Evolutionary conservation across 2,888 invertebrate species (phyloP).

Genomic region (Folsomia manolachei): DNA sequence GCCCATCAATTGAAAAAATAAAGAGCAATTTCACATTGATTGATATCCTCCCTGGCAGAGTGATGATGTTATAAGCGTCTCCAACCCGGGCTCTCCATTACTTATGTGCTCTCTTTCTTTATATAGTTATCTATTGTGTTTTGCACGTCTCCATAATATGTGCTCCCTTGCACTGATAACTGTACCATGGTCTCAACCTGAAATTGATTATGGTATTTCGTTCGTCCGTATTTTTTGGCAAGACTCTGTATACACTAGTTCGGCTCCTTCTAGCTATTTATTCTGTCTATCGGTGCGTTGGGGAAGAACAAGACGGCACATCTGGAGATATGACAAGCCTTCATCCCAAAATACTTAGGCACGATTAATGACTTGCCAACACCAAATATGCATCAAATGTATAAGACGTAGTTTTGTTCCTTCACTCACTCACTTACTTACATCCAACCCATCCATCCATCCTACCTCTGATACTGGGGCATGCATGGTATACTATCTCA

Average conservation of each 20-base stretch:
- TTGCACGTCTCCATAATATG: not conserved
- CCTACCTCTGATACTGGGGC: no score
- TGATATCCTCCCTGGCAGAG: slow-evolving; percentile 38
- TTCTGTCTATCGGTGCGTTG: no score
- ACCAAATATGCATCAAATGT: slow-evolving; percentile 50
- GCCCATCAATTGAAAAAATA: slow-evolving; percentile 45
- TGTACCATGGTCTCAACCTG: slow-evolving; percentile 16
- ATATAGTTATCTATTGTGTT: no score
- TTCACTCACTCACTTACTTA: no score
- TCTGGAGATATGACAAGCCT: slow-evolving; percentile 52
- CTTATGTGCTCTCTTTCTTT: not conserved
- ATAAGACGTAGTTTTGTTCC: slow-evolving; percentile 28
- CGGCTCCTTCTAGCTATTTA: not conserved
- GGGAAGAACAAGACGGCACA: slow-evolving; percentile 50
- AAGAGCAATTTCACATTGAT: slow-evolving; percentile 42
- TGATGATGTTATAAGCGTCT: slow-evolving; percentile 41
- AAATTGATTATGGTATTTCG: slow-evolving; percentile 50
- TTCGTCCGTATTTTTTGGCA: slow-evolving; percentile 44
- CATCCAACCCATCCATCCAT: no score
- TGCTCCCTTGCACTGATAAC: not conserved
- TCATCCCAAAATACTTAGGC: slow-evolving; percentile 51
- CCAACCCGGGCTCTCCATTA: no score
- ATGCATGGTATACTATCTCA: no score
- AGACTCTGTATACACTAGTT: no score
- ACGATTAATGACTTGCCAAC: slow-evolving; percentile 52